A percentile compares a stretch with the other conserved stretches of the same genome.
Evolutionary conservation across 2,888 invertebrate genomes (phyloP).

Genomic region (Buathra laborator): DNA sequence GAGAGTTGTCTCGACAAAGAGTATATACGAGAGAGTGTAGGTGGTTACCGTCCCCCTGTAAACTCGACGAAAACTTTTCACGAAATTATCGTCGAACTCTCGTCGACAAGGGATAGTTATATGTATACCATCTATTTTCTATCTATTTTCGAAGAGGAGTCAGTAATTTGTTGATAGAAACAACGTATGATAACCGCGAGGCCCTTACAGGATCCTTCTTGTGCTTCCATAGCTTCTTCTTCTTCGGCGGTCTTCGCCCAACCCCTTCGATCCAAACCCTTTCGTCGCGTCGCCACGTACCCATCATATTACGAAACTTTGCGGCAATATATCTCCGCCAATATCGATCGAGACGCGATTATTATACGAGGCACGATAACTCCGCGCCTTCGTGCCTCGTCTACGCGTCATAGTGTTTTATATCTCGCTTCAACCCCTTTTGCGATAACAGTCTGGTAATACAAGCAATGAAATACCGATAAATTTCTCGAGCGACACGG

Average conservation of each 20-base stretch:
- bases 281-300: conserved; percentile 63
- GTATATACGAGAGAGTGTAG: conserved; percentile 26
- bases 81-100: conserved; percentile 52
- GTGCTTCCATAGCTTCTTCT: neutral
- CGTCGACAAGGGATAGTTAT: conserved; percentile 23
- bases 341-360: conserved; percentile 71
- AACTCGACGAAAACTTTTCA: conserved; percentile 41
- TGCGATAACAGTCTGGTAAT: neutral
- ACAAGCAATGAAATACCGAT: conserved; percentile 18
- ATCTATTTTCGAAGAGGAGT: conserved; percentile 45
- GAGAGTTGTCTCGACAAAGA: conserved; percentile 67
- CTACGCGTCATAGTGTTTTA: conserved; percentile 34
- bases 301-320: conserved; percentile 73
- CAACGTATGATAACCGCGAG: conserved; percentile 26
- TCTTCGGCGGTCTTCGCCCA: conserved; percentile 13
- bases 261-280: conserved; percentile 33
- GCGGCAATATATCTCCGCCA: conserved; percentile 69
- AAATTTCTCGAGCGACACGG: conserved; percentile 30
- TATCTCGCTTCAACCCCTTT: conserved; percentile 15
- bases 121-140: conserved; percentile 44
- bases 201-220: neutral
- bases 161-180: conserved; percentile 59
- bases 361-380: conserved; percentile 67
- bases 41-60: conserved; percentile 47
- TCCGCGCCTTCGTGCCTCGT: conserved; percentile 50